Evolutionary conservation across 2,113 vertebrate species (phyloP).

Genomic region (Terrapene triunguis): DNA sequence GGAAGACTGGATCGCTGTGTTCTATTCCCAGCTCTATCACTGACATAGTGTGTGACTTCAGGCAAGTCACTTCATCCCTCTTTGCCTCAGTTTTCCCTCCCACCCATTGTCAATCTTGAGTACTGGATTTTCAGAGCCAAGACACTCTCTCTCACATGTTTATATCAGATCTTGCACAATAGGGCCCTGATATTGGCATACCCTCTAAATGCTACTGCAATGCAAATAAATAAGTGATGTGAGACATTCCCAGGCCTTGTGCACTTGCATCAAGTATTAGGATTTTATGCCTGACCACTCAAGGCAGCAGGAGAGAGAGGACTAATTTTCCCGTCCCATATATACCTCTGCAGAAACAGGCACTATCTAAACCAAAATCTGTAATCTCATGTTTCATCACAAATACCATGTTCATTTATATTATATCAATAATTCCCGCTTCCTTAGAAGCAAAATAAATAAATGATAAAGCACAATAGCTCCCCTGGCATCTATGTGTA

Average conservation of each 20-base stretch:
- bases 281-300: background rate
- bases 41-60: background rate
- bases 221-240: background rate
- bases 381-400: background rate
- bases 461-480: background rate
- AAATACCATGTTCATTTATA: background rate
- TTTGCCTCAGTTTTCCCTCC: background rate
- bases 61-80: background rate
- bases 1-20: background rate
- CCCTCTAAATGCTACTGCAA: background rate
- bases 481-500: background rate
- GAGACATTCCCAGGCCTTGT: background rate
- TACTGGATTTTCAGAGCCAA: background rate
- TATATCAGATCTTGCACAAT: background rate
- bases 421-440: background rate
- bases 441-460: background rate
- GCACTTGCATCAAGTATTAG: background rate
- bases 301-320: background rate
- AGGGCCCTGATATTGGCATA: background rate
- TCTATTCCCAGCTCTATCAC: background rate
- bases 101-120: background rate
- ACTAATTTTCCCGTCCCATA: background rate
- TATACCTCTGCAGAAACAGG: background rate
- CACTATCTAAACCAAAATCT: background rate
- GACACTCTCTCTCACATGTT: background rate